Conservation (phyloP, 2,113 vertebrate species). For the Oryzias curvinotus region DNA sequence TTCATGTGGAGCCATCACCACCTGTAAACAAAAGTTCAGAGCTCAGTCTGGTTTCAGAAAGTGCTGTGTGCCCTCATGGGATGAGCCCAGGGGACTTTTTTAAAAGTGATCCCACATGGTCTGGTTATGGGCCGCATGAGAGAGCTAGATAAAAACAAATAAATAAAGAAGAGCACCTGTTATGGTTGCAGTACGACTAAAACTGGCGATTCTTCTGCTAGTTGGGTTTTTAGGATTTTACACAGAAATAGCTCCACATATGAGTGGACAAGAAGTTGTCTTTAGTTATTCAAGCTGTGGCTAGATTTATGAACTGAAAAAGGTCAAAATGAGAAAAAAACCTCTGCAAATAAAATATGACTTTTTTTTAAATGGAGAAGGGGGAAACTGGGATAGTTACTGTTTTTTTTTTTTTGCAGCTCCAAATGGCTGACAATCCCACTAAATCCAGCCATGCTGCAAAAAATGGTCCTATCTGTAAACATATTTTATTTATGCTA, state of each 20-base stretch:
- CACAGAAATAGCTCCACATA: constrained; percentile 59
- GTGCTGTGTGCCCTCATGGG: constrained; percentile 36
- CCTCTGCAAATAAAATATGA: background rate
- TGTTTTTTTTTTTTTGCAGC: constrained; percentile 15
- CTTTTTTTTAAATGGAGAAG: constrained; percentile 23
- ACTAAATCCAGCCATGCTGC: constrained; percentile 12
- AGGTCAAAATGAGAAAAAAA: constrained; percentile 31
- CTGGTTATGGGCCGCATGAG: constrained; percentile 26
- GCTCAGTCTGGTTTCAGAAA: constrained; percentile 25
- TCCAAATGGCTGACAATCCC: constrained; percentile 63
- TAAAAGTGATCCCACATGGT: constrained; percentile 68
- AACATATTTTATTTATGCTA: background rate
- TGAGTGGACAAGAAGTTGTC: constrained; percentile 59
- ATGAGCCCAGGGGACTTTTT: constrained; percentile 44
- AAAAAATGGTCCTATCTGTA: background rate
- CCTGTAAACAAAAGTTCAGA: constrained; percentile 70
- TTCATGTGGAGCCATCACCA: constrained; percentile 98
- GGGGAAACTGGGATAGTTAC: constrained; percentile 28
- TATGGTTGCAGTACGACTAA: too few species aligned
- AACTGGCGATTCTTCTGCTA: too few species aligned
- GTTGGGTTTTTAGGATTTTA: constrained; percentile 31
- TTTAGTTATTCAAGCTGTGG: constrained; percentile 67
- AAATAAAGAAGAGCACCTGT: too few species aligned
- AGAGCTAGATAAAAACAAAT: too few species aligned
- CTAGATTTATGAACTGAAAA: background rate